These are phyloP conservation scores for Oceanodroma tethys DNA, from an alignment of 2,113 vertebrate genomes.

Conservation along the genomic window DNA sequence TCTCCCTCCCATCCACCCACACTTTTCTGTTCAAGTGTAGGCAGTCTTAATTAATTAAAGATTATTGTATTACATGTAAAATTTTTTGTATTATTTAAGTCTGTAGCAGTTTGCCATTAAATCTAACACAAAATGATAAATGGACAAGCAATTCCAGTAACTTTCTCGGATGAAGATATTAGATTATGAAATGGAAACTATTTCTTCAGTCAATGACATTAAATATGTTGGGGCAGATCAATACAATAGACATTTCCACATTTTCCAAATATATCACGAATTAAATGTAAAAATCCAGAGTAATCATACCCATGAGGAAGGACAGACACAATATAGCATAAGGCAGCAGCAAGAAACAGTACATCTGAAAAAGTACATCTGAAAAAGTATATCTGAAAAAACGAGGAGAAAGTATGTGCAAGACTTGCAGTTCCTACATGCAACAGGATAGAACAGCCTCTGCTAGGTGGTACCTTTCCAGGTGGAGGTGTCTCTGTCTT, in stretches of 20 bases:
- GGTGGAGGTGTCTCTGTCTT: not conserved
- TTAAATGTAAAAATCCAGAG: not conserved
- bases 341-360: not conserved
- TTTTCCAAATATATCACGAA: not conserved
- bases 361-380: not conserved
- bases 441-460: not conserved
- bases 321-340: rapidly evolving
- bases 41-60: not conserved
- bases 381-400: not conserved
- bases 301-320: not conserved
- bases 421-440: not conserved
- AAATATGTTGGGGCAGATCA: not conserved
- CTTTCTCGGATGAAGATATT: not conserved
- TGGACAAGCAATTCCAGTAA: not conserved
- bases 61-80: not conserved
- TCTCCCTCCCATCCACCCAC: not conserved
- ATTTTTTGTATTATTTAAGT: not conserved
- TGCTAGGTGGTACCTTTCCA: not conserved
- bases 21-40: not conserved
- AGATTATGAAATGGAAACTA: not conserved
- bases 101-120: not conserved
- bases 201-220: not conserved
- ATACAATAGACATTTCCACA: not conserved
- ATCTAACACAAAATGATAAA: not conserved
- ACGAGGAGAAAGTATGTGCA: not conserved